phyloP scores from a whole-genome alignment of 1,140 invertebrate species.

The Neodiprion fabricii region DNA sequence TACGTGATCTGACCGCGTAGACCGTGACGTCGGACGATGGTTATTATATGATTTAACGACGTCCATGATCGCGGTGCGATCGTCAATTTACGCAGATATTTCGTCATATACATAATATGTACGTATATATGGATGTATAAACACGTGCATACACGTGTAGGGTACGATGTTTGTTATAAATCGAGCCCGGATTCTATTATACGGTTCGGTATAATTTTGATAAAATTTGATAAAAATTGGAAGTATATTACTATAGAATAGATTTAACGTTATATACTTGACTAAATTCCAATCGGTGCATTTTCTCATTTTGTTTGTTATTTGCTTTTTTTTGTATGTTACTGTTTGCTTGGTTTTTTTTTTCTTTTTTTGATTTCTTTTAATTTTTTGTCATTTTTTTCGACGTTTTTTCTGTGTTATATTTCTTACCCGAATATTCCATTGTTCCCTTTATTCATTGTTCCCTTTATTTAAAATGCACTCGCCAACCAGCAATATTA shows the following conservation, averaged over 20 bases:
- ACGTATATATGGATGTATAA: not conserved
- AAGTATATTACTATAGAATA: no score
- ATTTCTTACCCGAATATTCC: constrained; percentile 17
- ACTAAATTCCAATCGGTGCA: no score
- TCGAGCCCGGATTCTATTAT: no score
- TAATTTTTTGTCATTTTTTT: constrained; percentile 14
- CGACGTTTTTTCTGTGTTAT: constrained; percentile 10
- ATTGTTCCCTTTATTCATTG: constrained; percentile 5
- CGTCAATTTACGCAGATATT: not conserved
- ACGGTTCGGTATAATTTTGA: no score
- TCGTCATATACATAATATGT: not conserved
- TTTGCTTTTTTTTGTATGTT: no score
- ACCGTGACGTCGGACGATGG: no score
- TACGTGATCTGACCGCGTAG: no score
- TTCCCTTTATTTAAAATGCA: constrained; percentile 8
- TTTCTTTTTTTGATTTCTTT: constrained; percentile 8
- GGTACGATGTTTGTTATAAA: no score
- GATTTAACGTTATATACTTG: no score
- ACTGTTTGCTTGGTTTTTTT: no score
- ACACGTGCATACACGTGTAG: not conserved
- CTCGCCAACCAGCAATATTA: not conserved
- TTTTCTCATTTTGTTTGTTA: no score
- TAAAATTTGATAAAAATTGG: no score
- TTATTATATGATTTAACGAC: not conserved
- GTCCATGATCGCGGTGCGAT: not conserved